A percentile compares a stretch with the other conserved stretches of the same genome.
phyloP scores from a whole-genome alignment of 2,113 vertebrate species.

The Micronycteris hirsuta region DNA sequence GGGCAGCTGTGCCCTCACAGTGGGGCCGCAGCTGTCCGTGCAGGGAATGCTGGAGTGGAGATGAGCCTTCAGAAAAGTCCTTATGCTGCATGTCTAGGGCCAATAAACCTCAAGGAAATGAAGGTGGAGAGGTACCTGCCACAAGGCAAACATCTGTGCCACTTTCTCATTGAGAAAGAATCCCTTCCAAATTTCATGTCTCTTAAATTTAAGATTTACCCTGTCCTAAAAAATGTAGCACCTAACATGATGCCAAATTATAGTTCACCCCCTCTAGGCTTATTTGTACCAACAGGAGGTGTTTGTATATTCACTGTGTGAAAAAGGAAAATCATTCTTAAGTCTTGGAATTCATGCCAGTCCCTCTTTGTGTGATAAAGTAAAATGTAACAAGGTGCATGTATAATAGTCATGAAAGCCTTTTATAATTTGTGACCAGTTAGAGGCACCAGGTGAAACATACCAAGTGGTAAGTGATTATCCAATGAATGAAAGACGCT shows the following conservation, averaged over 20 bases:
- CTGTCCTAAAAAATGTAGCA: not conserved
- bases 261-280: not conserved
- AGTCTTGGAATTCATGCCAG: not conserved
- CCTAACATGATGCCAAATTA: not conserved
- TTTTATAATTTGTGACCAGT: not conserved
- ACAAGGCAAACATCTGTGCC: not conserved
- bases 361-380: constrained; percentile 14
- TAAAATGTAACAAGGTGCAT: not conserved
- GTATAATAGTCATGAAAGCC: not conserved
- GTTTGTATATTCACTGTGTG: not conserved
- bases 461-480: not conserved
- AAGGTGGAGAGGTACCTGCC: not conserved
- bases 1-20: not conserved
- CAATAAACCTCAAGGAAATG: not conserved
- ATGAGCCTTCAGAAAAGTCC: not conserved
- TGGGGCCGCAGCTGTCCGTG: not conserved
- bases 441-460: not conserved
- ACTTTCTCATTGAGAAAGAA: constrained; percentile 5
- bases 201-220: not conserved
- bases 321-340: not conserved
- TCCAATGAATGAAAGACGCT: constrained; percentile 38
- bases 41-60: not conserved
- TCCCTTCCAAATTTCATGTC: not conserved
- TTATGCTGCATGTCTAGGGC: too few relatives aligned
- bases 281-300: not conserved